Evolutionary conservation across 2,888 invertebrate species (phyloP).

Genomic region (Agrochola litura): DNA sequence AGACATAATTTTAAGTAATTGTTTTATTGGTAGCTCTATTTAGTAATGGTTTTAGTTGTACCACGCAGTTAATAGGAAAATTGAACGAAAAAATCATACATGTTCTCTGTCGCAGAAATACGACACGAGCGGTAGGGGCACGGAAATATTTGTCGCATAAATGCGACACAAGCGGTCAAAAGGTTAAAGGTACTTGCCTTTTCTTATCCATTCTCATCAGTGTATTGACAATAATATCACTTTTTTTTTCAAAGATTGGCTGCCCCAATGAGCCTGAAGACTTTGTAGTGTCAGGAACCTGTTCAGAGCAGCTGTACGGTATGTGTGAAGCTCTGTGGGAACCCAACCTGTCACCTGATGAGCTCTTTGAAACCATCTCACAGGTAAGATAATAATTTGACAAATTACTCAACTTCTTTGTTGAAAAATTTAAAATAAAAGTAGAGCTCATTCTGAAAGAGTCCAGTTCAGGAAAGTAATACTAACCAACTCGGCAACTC

Average conservation of each 20-base stretch:
- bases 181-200: too few species aligned
- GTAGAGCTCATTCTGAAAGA: not conserved
- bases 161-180: too few species aligned
- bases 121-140: too few species aligned
- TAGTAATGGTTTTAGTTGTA: too few species aligned
- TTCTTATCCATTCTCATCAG: too few species aligned
- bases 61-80: too few species aligned
- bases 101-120: too few species aligned
- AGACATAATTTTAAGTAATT: too few species aligned
- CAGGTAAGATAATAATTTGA: slow-evolving; percentile 78
- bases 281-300: slow-evolving; percentile 99
- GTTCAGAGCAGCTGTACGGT: slow-evolving; percentile 96
- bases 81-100: too few species aligned
- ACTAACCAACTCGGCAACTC: not conserved
- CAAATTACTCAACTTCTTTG: not conserved
- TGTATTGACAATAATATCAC: too few species aligned
- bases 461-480: not conserved
- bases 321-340: slow-evolving; percentile 99
- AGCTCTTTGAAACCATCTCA: slow-evolving; percentile 98
- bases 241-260: slow-evolving; percentile 90
- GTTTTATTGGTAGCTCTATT: too few species aligned
- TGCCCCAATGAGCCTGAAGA: slow-evolving; percentile 97
- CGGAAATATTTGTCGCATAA: too few species aligned
- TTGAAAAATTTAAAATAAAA: not conserved
- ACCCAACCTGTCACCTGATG: slow-evolving; percentile 96